A percentile compares a stretch with the other conserved stretches of the same genome.
These are phyloP conservation scores for Busseola fusca DNA, from an alignment of 2,888 invertebrate genomes.

Conservation along the genomic window DNA sequence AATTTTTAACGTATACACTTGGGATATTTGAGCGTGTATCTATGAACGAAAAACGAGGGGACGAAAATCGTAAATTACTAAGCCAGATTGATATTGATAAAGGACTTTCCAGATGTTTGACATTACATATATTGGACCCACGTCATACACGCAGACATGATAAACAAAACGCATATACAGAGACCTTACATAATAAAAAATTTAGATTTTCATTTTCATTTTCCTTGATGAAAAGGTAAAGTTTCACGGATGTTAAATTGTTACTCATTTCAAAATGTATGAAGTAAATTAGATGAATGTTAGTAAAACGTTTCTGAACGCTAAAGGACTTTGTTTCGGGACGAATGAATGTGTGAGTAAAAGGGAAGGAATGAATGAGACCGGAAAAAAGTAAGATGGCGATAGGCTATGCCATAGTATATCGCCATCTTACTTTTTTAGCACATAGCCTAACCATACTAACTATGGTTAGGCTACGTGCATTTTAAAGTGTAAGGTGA, in stretches of 20 bases:
- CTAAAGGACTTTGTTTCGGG: too few species aligned
- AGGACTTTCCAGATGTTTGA: constrained; percentile 47
- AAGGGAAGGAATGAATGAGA: too few species aligned
- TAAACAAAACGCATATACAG: constrained; percentile 38
- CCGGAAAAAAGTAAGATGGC: too few species aligned
- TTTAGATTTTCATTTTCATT: constrained; percentile 20
- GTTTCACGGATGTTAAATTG: neutral
- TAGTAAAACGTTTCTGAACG: too few species aligned
- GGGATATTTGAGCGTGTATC: constrained; percentile 19
- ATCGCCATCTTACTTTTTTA: too few species aligned
- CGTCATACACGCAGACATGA: constrained; percentile 44
- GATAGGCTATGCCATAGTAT: too few species aligned
- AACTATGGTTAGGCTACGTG: too few species aligned
- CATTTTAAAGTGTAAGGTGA: too few species aligned
- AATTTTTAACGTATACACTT: constrained; percentile 25
- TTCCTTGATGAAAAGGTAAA: neutral
- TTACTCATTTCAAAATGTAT: constrained; percentile 18
- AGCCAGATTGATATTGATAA: constrained; percentile 56
- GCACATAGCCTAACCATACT: too few species aligned
- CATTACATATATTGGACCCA: constrained; percentile 51
- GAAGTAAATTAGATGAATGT: constrained; percentile 6
- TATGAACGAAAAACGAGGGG: constrained; percentile 13
- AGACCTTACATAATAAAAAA: constrained; percentile 18
- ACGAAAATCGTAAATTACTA: constrained; percentile 37
- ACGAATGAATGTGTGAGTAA: too few species aligned